Conservation (phyloP, 1,140 invertebrate species). For the Hyphantria cunea region DNA sequence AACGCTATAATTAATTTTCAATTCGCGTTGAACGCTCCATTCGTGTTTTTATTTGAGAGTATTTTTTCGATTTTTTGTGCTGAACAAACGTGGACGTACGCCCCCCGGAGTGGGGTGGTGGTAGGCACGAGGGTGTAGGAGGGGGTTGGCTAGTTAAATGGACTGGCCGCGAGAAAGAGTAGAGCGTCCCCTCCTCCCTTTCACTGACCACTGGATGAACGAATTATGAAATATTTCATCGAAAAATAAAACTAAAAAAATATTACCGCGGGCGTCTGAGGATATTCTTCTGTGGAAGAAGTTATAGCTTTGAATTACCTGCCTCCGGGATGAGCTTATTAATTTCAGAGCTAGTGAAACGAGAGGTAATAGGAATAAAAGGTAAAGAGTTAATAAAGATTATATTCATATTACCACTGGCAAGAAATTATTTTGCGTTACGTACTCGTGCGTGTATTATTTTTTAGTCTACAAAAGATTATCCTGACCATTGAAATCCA, state of each 20-base stretch:
- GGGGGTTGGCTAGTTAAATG: slow-evolving; percentile 46
- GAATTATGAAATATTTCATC: slow-evolving; percentile 66
- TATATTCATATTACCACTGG: no score
- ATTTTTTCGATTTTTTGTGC: slow-evolving; percentile 48
- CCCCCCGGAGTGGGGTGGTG: slow-evolving; percentile 12
- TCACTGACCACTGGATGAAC: slow-evolving; percentile 59
- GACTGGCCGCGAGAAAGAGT: slow-evolving; percentile 43
- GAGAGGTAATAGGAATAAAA: no score
- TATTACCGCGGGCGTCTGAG: slow-evolving; percentile 35
- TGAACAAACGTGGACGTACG: slow-evolving; percentile 55
- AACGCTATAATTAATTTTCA: slow-evolving; percentile 65
- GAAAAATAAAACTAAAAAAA: slow-evolving; percentile 52
- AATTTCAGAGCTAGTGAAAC: no score
- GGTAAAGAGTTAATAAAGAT: no score
- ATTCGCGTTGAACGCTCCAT: slow-evolving; percentile 49
- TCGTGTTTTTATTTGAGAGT: slow-evolving; percentile 50
- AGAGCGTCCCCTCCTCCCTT: slow-evolving; percentile 31
- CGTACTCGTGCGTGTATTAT: no score
- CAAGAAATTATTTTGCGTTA: no score
- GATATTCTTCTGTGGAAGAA: slow-evolving; percentile 23
- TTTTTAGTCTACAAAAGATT: no score
- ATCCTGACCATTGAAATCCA: no score
- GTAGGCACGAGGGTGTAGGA: slow-evolving; percentile 19
- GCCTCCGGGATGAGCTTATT: background rate
- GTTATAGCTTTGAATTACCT: slow-evolving; percentile 33